Percentiles rank a stretch among this genome's conserved stretches.
Evolutionary conservation across 2,797 vertebrate genomes (phyloP).

Genomic region (Ataeniobius toweri): DNA sequence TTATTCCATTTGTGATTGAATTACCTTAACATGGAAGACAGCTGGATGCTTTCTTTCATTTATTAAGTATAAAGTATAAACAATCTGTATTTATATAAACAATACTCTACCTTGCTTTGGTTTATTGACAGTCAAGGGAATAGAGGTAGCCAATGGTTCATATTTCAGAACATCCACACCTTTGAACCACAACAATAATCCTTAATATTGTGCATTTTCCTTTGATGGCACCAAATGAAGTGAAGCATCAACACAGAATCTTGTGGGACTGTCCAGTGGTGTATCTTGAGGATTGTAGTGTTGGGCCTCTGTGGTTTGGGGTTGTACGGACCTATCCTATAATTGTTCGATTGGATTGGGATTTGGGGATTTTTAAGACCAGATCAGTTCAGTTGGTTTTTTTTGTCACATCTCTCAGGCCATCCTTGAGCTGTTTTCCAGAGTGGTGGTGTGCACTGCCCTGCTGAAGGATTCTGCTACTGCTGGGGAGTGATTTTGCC

Average conservation of each 20-base stretch:
- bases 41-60: not conserved
- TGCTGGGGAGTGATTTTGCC: not conserved
- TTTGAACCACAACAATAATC: not conserved
- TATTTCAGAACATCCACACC: not conserved
- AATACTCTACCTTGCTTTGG: not conserved
- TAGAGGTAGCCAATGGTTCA: not conserved
- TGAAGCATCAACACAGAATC: not conserved
- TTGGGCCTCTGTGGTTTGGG: not conserved
- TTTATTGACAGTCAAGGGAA: not conserved
- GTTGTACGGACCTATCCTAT: conserved; percentile 4
- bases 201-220: not conserved
- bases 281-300: not conserved
- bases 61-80: not conserved
- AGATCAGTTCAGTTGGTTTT: not conserved
- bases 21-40: too few species aligned
- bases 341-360: conserved; percentile 4
- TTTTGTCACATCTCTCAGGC: not conserved
- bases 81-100: not conserved
- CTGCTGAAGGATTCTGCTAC: not conserved
- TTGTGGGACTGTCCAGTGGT: not conserved
- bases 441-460: not conserved
- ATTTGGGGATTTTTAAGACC: not conserved
- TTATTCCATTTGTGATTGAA: too few species aligned
- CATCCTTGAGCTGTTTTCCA: not conserved
- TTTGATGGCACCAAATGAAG: not conserved